Evolutionary conservation across 2,888 invertebrate species (phyloP).

Genomic region (Lapara coniferarum): DNA sequence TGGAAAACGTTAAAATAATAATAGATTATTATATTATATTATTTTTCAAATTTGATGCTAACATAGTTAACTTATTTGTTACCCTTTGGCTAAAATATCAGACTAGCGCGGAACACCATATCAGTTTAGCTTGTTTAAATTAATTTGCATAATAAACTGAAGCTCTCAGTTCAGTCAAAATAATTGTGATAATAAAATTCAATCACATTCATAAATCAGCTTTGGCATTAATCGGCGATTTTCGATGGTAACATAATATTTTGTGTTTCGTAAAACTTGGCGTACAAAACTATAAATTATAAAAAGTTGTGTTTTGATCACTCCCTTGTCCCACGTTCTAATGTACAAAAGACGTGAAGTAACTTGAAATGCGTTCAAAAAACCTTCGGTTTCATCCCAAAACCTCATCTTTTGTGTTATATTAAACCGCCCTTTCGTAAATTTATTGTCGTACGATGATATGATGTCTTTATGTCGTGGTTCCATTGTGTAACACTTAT

Average conservation of each 20-base stretch:
- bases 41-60: background rate
- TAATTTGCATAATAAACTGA: constrained; percentile 7
- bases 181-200: background rate
- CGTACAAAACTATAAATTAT: constrained; percentile 58
- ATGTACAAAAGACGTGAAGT: constrained; percentile 65
- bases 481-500: constrained; percentile 78
- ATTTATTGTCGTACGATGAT: constrained; percentile 81
- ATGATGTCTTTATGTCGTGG: constrained; percentile 81
- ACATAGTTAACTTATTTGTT: background rate
- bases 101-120: background rate
- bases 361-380: constrained; percentile 61
- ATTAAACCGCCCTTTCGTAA: constrained; percentile 75
- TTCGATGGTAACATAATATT: background rate
- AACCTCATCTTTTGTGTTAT: constrained; percentile 75
- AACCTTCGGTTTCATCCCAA: constrained; percentile 65
- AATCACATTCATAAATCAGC: background rate
- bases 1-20: background rate
- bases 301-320: constrained; percentile 73
- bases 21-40: background rate
- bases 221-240: background rate
- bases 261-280: constrained; percentile 31
- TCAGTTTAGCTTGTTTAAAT: constrained; percentile 1
- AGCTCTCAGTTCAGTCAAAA: background rate
- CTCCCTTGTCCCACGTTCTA: constrained; percentile 74
- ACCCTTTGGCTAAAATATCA: background rate